Conservation (phyloP, 2,888 invertebrate genomes). For the Chouioia cunea region DNA sequence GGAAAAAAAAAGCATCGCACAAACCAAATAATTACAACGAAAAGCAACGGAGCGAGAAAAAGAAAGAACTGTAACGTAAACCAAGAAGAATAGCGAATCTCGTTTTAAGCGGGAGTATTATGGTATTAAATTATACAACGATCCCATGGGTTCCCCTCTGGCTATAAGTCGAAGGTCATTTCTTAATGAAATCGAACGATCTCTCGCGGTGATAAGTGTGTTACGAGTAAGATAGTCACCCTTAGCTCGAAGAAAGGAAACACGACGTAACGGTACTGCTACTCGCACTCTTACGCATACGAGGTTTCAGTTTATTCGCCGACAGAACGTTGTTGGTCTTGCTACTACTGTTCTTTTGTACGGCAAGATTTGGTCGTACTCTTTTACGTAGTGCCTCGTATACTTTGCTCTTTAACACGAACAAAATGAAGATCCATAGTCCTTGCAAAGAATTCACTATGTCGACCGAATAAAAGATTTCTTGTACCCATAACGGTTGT, state of each 20-base stretch:
- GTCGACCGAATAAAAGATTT: slow-evolving; percentile 71
- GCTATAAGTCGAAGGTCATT: too few relatives aligned
- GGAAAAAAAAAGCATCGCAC: too few relatives aligned
- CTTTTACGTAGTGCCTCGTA: slow-evolving; percentile 73
- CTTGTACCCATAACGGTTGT: slow-evolving; percentile 53
- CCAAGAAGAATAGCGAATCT: too few relatives aligned
- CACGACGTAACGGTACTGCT: slow-evolving; percentile 57
- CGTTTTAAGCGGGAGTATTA: too few relatives aligned
- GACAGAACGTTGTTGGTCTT: not conserved
- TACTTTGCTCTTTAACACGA: slow-evolving; percentile 79
- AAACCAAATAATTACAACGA: too few relatives aligned
- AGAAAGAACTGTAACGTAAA: too few relatives aligned
- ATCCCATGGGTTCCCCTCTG: too few relatives aligned
- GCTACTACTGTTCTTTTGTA: not conserved
- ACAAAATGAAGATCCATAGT: slow-evolving; percentile 79
- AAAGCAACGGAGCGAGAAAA: too few relatives aligned
- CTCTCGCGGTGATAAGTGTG: too few relatives aligned
- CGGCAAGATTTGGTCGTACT: slow-evolving; percentile 59
- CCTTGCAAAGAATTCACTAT: slow-evolving; percentile 80
- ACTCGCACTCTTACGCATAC: slow-evolving; percentile 53
- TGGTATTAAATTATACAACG: too few relatives aligned
- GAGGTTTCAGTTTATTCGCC: slow-evolving; percentile 35
- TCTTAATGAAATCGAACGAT: too few relatives aligned
- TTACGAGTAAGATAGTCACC: too few relatives aligned
- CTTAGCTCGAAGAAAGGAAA: slow-evolving; percentile 13